Percentiles rank a stretch among this genome's conserved stretches.
Evolutionary conservation across 2,888 invertebrate genomes (phyloP).

Genomic region (Aquatica leii): DNA sequence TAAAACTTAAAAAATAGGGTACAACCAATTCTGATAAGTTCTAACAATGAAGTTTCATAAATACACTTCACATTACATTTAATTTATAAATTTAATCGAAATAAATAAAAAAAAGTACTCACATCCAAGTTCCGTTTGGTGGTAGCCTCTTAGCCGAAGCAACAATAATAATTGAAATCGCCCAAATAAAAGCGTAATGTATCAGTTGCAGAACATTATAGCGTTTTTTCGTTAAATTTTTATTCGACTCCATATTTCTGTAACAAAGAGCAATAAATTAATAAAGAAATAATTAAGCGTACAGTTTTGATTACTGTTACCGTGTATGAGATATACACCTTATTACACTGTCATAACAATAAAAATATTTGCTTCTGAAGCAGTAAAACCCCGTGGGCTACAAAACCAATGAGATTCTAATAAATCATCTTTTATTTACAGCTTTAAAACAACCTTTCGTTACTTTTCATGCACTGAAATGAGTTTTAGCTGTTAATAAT

Average conservation of each 20-base stretch:
- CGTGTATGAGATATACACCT: too few species aligned
- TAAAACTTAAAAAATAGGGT: too few species aligned
- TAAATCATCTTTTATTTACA: conserved; percentile 13
- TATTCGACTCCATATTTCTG: conserved; percentile 11
- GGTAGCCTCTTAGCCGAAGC: conserved; percentile 32
- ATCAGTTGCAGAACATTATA: conserved; percentile 5
- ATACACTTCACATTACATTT: too few species aligned
- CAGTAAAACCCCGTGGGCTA: conserved; percentile 9
- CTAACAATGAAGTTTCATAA: too few species aligned
- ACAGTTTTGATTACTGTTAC: background rate
- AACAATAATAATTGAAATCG: conserved; percentile 21
- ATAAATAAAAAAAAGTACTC: conserved; percentile 25
- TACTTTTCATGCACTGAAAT: background rate
- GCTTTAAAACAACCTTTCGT: conserved; percentile 1
- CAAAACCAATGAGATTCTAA: background rate
- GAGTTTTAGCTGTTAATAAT: too few species aligned
- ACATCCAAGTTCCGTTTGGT: conserved; percentile 43
- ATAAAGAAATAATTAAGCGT: background rate
- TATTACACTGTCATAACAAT: background rate
- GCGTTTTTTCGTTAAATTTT: conserved; percentile 1
- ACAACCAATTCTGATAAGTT: too few species aligned
- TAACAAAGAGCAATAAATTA: conserved; percentile 6
- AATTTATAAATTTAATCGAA: too few species aligned
- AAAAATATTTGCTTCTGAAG: conserved; percentile 12
- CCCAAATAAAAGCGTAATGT: conserved; percentile 21